Base-by-base conservation (phyloP, 2,888 invertebrate species). In the Cheilosia pagana region DNA sequence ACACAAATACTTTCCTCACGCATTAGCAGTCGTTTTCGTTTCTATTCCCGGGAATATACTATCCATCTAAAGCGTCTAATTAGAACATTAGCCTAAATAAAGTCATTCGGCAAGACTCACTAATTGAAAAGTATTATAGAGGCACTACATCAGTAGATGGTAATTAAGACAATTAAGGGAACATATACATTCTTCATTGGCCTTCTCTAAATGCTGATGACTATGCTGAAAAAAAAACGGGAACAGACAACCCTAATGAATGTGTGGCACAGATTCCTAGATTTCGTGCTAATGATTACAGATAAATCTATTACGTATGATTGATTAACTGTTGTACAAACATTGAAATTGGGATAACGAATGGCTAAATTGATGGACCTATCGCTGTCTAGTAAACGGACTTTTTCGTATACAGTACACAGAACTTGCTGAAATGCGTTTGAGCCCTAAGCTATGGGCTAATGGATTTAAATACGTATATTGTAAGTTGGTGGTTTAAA, bases 301-400 rank as follows among this genome's bases (percentile, higher is more conserved):
- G 16, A 23, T 31, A 23, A 59, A 31, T 53, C 23, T 53, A 53
- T 67, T 67, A 43, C 43, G 43, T 52, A 31, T 50, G 59, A 25
- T 50, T 62, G 60, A 52, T 62, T 62, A 52, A 68, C 67, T 60
- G 67, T 59, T 76, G 28, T 68, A 35, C 67, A 76, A 52, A 67
- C 52, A 68, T 45, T 65, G n/a, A 14, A 76, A 39, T 67, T 41
- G 59, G 25, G 65, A 67, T 75, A 59, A 52, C 31, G 8, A 59
- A 75, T 74, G 48, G 75, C n/a, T 43, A 16, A 59, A 50, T 43
- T 6, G 50, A 59, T 71, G 3, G n/a, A 57, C 39, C 39, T 43
- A 65, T 50, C 57, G 48, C 50, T 0, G 12, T 21, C 14, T 23
- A 21, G 65, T 14, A 10, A 23, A 12, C 5, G 14, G 21, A 50